Evolutionary conservation across 2,888 invertebrate species (phyloP), one percentile per base, ranked within the genome.

Genomic region (Allygus modestus): DNA sequence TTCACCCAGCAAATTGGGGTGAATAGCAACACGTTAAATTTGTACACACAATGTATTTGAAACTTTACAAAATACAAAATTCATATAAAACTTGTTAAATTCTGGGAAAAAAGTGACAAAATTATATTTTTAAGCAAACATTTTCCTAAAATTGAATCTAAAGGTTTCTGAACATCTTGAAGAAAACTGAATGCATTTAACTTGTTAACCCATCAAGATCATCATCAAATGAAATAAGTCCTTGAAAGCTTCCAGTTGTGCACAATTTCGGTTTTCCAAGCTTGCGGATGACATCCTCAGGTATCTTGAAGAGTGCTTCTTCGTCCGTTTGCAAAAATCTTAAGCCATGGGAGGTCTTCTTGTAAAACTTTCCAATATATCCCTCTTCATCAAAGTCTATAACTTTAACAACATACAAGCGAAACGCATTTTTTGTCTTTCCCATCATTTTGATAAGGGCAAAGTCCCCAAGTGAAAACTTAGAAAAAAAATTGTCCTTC

Each of bases 211-310:
- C 41, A 41, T 75, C 75, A 75, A 41, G 75, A 75, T 75, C 75
- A n/a, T 75, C 43, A 37, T 75, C 75, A 75, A 75, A 75, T 41
- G 75, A 75, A 75, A 41, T n/a, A n/a, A n/a, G n/a, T 75, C 75
- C 20, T 37, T 41, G n/a, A 75, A 41, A 75, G 2, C 75, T 41
- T 75, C n/a, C 41, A 75, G 75, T n/a, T 75, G 75, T 75, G 41
- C 17, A 31, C 73, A 73, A 31, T 73, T 73, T 31, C n/a, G n/a
- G n/a, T n/a, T n/a, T n/a, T n/a, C n/a, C n/a, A n/a, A n/a, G n/a
- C n/a, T n/a, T n/a, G n/a, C n/a, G n/a, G n/a, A n/a, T n/a, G n/a
- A n/a, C n/a, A n/a, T n/a, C n/a, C n/a, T n/a, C n/a, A n/a, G n/a
- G n/a, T n/a, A n/a, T n/a, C n/a, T n/a, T n/a, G n/a, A n/a, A n/a